Conservation (phyloP, 2,888 invertebrate genomes). For the Dasysyrphus tricinctus region DNA sequence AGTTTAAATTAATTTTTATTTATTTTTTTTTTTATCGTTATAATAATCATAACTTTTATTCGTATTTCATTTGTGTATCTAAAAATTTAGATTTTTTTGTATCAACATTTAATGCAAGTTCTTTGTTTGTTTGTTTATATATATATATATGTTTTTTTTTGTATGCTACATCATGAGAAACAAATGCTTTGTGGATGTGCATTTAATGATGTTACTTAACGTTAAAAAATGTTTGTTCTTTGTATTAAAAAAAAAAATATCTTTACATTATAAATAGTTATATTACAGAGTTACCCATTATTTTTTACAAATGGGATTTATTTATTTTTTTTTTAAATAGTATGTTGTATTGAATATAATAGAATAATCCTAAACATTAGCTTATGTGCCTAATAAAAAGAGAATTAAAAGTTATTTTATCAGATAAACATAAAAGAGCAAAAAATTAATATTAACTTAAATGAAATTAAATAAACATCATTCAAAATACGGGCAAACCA, state of each 20-base stretch:
- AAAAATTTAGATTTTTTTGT: slow-evolving; percentile 55
- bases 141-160: slow-evolving; percentile 13
- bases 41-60: slow-evolving; percentile 45
- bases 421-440: slow-evolving; percentile 57
- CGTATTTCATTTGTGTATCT: slow-evolving; percentile 49
- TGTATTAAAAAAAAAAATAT: slow-evolving; percentile 54
- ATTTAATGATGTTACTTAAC: slow-evolving; percentile 40
- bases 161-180: slow-evolving; percentile 43
- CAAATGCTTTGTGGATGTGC: slow-evolving; percentile 51
- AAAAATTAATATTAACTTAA: slow-evolving; percentile 41
- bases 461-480: slow-evolving; percentile 37
- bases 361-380: slow-evolving; percentile 64
- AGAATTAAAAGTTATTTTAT: slow-evolving; percentile 44
- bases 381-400: slow-evolving; percentile 55
- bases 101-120: slow-evolving; percentile 58
- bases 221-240: slow-evolving; percentile 34
- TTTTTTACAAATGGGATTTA: slow-evolving; percentile 45
- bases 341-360: slow-evolving; percentile 59
- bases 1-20: slow-evolving; percentile 60
- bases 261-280: slow-evolving; percentile 74
- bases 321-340: slow-evolving; percentile 32
- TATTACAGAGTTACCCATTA: slow-evolving; percentile 68
- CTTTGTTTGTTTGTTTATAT: slow-evolving; percentile 16
- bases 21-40: slow-evolving; percentile 30
- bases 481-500: slow-evolving; percentile 27